Percentiles rank a stretch among this genome's conserved stretches.
Conservation (phyloP, 2,113 vertebrate species). For the Columba livia region DNA sequence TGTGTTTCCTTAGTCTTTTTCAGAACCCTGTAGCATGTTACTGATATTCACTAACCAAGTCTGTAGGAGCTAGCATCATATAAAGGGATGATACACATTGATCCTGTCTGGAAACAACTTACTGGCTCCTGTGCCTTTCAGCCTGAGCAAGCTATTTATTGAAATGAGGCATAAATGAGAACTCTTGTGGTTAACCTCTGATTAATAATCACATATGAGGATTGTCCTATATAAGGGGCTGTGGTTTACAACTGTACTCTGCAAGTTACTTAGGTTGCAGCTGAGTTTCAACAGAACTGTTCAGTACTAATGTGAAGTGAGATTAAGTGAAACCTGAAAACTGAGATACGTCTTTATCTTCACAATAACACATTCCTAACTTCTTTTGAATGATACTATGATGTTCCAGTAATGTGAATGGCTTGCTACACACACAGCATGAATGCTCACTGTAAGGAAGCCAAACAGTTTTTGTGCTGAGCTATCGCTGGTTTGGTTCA, state of each 20-base stretch:
- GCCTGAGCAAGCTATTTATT: not conserved
- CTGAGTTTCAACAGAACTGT: not conserved
- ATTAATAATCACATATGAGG: not conserved
- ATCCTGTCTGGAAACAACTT: not conserved
- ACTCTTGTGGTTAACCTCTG: not conserved
- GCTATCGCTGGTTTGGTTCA: not conserved
- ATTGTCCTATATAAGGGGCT: not conserved
- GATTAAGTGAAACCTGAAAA: not conserved
- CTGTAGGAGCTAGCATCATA: not conserved
- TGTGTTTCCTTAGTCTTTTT: not conserved
- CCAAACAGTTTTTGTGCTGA: not conserved
- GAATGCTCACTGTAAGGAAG: not conserved
- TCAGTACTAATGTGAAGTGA: not conserved
- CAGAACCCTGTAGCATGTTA: not conserved
- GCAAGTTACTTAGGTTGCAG: not conserved
- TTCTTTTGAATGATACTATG: not conserved
- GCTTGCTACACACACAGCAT: not conserved
- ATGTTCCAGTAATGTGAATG: not conserved
- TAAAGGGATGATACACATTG: not conserved
- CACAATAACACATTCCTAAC: not conserved
- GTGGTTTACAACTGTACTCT: not conserved
- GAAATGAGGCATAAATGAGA: not conserved
- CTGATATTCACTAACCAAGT: not conserved
- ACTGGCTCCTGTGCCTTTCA: not conserved
- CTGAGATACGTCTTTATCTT: not conserved